A percentile compares a stretch with the other conserved stretches of the same genome.
phyloP scores from a whole-genome alignment of 64 coral and sea anemone genomes.

The Pachyseris speciosa region DNA sequence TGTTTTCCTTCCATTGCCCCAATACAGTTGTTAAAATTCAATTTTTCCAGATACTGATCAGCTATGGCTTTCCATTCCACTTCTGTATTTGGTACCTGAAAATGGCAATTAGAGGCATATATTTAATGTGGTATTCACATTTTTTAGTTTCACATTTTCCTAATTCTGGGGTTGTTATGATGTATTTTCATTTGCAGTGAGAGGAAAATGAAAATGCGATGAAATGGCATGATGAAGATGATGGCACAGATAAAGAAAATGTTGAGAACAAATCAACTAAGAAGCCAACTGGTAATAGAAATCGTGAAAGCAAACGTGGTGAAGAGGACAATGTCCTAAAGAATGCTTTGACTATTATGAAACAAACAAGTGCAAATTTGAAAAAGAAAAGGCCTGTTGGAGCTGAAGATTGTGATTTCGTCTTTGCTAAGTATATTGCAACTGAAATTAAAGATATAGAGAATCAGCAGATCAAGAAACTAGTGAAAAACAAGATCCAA shows the following conservation, averaged over 20 bases:
- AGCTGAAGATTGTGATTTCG: neutral
- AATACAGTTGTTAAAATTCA: slow-evolving; percentile 39
- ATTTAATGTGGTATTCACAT: neutral
- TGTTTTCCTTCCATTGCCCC: slow-evolving; percentile 5
- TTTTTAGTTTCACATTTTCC: neutral
- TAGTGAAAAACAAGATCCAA: neutral
- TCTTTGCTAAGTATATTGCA: neutral
- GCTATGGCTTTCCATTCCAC: slow-evolving; percentile 45
- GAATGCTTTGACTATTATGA: neutral
- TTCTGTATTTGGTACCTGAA: slow-evolving; percentile 23
- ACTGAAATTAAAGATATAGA: neutral
- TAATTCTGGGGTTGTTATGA: neutral
- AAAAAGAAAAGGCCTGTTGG: neutral
- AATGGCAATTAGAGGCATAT: neutral
- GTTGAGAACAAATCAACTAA: neutral
- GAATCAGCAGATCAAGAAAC: neutral
- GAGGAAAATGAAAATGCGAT: neutral
- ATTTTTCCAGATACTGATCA: slow-evolving; percentile 27
- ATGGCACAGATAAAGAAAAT: neutral
- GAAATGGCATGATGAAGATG: neutral
- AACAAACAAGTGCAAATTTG: neutral
- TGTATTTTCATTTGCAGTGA: neutral
- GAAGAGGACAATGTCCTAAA: neutral
- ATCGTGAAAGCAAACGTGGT: neutral
- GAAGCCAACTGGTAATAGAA: neutral